These are phyloP conservation scores for Argopecten irradians DNA, from an alignment of 1,140 invertebrate species.

Conservation along the genomic window DNA sequence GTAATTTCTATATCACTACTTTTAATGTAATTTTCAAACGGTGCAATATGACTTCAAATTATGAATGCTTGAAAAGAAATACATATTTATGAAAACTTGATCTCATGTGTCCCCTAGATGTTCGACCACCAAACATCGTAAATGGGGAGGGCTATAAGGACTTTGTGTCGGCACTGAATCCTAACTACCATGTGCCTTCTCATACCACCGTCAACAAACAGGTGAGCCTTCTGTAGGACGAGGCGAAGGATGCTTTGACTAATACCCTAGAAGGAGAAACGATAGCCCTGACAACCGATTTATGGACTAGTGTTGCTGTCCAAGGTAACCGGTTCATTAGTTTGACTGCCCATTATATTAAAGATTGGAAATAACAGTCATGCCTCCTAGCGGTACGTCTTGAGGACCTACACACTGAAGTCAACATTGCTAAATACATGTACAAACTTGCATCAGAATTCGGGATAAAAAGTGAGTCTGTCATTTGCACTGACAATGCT, in stretches of 20 bases:
- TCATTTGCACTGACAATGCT: neutral
- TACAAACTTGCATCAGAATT: neutral
- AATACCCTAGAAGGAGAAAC: constrained; percentile 17
- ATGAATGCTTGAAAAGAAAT: no score
- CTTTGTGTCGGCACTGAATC: neutral
- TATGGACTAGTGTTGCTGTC: constrained; percentile 28
- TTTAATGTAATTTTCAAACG: no score
- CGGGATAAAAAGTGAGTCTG: neutral
- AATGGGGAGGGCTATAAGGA: neutral
- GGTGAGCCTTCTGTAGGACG: constrained; percentile 14
- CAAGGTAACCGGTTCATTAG: constrained; percentile 29
- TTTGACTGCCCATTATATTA: constrained; percentile 39
- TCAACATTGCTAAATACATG: neutral
- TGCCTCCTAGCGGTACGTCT: neutral
- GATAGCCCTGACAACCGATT: constrained; percentile 29
- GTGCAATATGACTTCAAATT: no score
- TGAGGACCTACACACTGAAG: neutral
- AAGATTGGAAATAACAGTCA: neutral
- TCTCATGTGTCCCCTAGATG: neutral
- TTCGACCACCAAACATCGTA: constrained; percentile 16
- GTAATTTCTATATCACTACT: no score
- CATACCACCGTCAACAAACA: neutral
- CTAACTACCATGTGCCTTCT: constrained; percentile 1
- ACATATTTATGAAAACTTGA: no score
- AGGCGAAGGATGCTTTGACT: neutral